These are phyloP conservation scores for Zenarchopterus dispar DNA, from an alignment of 2,797 vertebrate genomes.

Conservation along the genomic window DNA sequence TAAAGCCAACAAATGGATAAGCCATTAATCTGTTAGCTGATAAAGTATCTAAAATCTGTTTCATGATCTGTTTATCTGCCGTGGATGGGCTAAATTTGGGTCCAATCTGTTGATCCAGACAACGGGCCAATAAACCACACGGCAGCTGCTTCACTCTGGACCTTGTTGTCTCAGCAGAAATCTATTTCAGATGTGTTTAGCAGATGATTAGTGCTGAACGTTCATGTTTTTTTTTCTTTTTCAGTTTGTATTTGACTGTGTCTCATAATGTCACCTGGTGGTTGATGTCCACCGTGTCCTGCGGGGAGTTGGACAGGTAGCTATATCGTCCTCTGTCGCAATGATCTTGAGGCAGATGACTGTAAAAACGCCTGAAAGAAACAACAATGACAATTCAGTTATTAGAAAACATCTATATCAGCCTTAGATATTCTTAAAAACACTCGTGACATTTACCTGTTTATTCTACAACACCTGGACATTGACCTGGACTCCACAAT, in stretches of 20 bases:
- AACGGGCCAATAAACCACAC: not conserved
- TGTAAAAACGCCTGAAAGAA: conserved; percentile 73
- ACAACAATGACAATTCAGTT: conserved; percentile 12
- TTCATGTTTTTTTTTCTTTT: not conserved
- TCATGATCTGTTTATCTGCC: not conserved
- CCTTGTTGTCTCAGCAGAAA: too few species aligned
- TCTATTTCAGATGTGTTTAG: too few species aligned
- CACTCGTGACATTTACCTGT: too few species aligned
- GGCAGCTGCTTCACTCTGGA: too few species aligned
- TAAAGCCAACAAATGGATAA: too few species aligned
- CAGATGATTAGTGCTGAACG: too few species aligned
- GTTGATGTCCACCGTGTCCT: conserved; percentile 76
- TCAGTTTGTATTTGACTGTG: not conserved
- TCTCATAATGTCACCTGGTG: conserved; percentile 65
- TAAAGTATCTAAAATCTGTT: too few species aligned
- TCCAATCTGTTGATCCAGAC: not conserved
- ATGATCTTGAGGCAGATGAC: conserved; percentile 79
- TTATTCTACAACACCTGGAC: too few species aligned
- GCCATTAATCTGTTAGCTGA: too few species aligned
- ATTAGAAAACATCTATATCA: not conserved
- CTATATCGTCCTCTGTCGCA: conserved; percentile 75
- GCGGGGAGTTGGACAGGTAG: conserved; percentile 77
- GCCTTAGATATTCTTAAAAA: too few species aligned
- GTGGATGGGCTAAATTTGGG: not conserved
- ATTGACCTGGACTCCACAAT: too few species aligned